Evolutionary conservation across 2,888 invertebrate species (phyloP), one percentile per base, ranked within the genome.

Genomic region (Ceratothoa steindachneri): DNA sequence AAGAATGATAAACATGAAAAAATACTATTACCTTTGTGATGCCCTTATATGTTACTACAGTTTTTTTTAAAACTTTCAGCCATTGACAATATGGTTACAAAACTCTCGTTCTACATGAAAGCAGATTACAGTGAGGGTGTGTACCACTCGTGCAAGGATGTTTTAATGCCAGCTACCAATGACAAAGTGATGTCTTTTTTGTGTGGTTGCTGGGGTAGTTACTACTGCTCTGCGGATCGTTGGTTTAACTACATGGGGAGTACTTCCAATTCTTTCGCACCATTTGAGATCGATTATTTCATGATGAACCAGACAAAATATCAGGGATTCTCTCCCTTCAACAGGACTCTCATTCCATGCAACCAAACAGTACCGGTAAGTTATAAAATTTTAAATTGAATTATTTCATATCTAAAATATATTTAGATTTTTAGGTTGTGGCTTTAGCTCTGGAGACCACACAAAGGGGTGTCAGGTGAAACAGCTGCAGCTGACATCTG

Each of bases 81-180:
- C n/a, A n/a, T n/a, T n/a, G n/a, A n/a, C n/a, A n/a, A n/a, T n/a
- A n/a, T n/a, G n/a, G n/a, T n/a, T n/a, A n/a, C n/a, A n/a, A 27
- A 29, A 1, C 64, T 80, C 19, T 72, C 70, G 7, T 67, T 75
- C 9, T 71, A 73, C 65, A 30, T 80, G 19, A 70, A 72, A 2
- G n/a, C 65, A 1, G 19, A 53, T 19, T 80, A 74, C 68, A 73
- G 68, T 0, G 71, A 76, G 7, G 72, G 67, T 22, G 76, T 87
- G 80, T 97, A 88, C 84, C 88, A 91, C 80, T 95, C 97, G 0
- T 97, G 97, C 84, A 89, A 88, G 81, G 89, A 90, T 86, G 92
- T 94, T 0, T 90, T 90, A 81, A 88, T 91, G 81, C 93, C 95
- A 0, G 90, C 91, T 41, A 88, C 90, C 0, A 92, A 93, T 69